Base-by-base conservation (phyloP, 2,888 invertebrate genomes). In the Iphiclides podalirius region DNA sequence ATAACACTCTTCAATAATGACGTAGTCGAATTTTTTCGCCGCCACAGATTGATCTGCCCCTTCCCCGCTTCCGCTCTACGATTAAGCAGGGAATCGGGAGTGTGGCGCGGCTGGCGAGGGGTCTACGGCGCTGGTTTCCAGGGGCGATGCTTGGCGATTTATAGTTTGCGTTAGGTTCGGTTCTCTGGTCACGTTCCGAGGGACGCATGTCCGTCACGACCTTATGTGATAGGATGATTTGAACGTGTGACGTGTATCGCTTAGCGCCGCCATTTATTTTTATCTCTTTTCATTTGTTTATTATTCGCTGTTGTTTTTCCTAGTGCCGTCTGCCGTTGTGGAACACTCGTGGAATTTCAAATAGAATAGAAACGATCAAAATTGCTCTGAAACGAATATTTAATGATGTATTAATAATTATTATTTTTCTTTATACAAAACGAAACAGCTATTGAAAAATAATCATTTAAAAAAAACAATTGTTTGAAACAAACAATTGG, bases 1-100 rank as follows among this genome's bases (percentile, higher is more conserved):
- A 85, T 85, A 84, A 82, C 80, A 75, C 66, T 71, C 72, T 73
- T 81, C 78, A 81, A 83, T 84, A 84, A 85, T 84, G 82, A 86
- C 81, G 66, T 68, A 74, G 69, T 64, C 74, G 59, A 60, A 63
- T 65, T 64, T 62, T 58, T 54, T 59, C 60, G 54, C 84, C 78
- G 74, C 53, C 35, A 11, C 47, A 48, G n/a, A 20, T 35, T 47
- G 60, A 53, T 61, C n/a, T n/a, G n/a, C 46, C 23, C 47, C 43
- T 9, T 38, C 13, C 51, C 40, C 41, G 46, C 8, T 35, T 12
- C 11, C 4, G 8, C 9, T n/a, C 16, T 23, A 17, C 9, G 6
- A 15, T 7, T 16, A 3, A 7, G 6, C 7, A 23, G n/a, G n/a
- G 3, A 20, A 20, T 20, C 20, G 28, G 8, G 8, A 28, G 8